Evolutionary conservation across 2,888 invertebrate genomes (phyloP).

Genomic region (Dasysyrphus albostriatus): DNA sequence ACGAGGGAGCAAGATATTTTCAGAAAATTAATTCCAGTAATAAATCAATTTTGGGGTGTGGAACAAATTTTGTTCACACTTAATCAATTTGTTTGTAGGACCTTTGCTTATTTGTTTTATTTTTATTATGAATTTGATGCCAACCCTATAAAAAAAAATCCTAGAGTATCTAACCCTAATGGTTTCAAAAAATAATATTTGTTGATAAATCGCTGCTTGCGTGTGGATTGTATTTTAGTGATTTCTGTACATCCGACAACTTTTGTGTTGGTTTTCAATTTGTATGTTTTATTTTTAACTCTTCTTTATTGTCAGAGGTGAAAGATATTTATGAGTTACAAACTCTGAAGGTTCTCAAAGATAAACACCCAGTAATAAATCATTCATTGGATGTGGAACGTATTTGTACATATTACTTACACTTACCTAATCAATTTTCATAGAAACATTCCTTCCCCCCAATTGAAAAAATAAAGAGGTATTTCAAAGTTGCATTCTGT

Average conservation of each 20-base stretch:
- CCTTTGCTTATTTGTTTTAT: not conserved
- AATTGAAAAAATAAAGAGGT: not conserved
- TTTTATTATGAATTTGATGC: not conserved
- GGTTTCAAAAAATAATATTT: not conserved
- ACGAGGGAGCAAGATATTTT: not conserved
- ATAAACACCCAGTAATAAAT: not conserved
- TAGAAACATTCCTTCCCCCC: not conserved
- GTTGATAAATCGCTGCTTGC: not conserved
- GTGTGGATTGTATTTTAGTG: slow-evolving; percentile 3
- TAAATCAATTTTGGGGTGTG: not conserved
- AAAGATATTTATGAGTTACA: not conserved
- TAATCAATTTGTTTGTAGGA: not conserved
- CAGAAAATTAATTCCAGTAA: not conserved
- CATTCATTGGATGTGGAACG: not conserved
- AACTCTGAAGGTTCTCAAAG: not conserved
- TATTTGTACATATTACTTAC: not conserved
- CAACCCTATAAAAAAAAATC: not conserved
- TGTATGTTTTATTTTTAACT: not conserved
- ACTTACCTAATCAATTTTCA: not conserved
- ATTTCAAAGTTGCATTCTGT: not conserved
- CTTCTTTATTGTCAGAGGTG: not conserved
- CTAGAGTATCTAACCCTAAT: not conserved
- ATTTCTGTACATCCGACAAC: not conserved
- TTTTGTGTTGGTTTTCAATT: not conserved
- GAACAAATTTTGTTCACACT: slow-evolving; percentile 18